Evolutionary conservation across 2,797 vertebrate species (phyloP).

Genomic region (Artibeus jamaicensis): DNA sequence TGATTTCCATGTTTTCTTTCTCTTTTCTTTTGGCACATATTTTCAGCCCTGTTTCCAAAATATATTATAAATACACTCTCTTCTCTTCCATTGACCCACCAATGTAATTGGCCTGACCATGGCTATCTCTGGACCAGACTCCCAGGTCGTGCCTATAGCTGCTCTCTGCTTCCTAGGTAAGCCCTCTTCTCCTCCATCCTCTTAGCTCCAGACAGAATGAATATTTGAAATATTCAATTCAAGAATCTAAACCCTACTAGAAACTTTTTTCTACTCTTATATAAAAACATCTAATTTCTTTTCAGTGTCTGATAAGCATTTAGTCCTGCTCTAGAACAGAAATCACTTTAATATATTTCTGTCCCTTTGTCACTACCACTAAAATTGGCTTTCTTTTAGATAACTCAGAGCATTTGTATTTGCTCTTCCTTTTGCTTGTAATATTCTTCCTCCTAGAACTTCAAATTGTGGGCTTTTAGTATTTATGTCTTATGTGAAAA

Average conservation of each 20-base stretch:
- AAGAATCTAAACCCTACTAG: neutral
- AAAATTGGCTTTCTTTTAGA: neutral
- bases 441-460: neutral
- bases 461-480: neutral
- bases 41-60: neutral
- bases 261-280: neutral
- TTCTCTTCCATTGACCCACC: neutral
- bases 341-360: neutral
- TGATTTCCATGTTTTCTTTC: neutral
- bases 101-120: neutral
- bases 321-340: neutral
- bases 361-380: neutral
- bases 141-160: neutral
- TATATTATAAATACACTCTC: neutral
- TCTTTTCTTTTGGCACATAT: neutral
- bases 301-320: neutral
- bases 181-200: neutral
- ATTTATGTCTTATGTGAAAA: neutral
- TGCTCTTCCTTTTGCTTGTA: neutral
- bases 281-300: neutral
- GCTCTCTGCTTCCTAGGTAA: neutral
- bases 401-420: neutral
- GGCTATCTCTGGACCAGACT: neutral
- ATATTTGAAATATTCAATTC: neutral
- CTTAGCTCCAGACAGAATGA: neutral